phyloP scores from a whole-genome alignment of 2,888 invertebrate genomes.

The Amphipoea oculea region DNA sequence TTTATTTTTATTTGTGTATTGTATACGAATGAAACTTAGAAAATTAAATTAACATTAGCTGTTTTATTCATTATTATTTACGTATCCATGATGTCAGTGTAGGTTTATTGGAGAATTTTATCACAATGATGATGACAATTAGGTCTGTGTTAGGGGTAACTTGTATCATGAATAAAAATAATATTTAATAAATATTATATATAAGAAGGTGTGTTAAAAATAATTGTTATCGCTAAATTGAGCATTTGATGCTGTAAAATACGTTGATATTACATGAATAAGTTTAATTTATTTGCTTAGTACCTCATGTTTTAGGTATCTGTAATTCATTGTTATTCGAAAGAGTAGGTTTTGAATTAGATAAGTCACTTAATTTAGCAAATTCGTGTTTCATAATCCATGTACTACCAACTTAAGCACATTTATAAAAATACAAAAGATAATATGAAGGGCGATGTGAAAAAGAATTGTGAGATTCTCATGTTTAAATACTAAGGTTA shows the following conservation, averaged over 20 bases:
- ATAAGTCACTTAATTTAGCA: constrained; percentile 4
- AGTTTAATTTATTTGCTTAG: constrained; percentile 6
- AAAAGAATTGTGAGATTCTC: not conserved
- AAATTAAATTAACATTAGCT: not conserved
- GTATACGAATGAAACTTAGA: constrained; percentile 13
- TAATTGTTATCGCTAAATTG: constrained; percentile 27
- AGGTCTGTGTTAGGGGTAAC: constrained; percentile 41
- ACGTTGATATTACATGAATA: constrained; percentile 28
- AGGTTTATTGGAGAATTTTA: constrained; percentile 6
- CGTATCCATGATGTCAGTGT: not conserved
- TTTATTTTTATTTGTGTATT: not conserved
- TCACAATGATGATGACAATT: constrained; percentile 9
- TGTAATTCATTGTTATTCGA: constrained; percentile 21
- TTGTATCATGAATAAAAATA: constrained; percentile 17
- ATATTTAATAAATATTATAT: constrained; percentile 24
- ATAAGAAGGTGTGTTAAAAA: constrained; percentile 26
- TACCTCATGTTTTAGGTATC: constrained; percentile 20
- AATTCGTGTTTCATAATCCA: constrained; percentile 7
- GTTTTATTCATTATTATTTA: not conserved
- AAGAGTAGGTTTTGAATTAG: constrained; percentile 15
- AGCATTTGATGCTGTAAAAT: constrained; percentile 58
- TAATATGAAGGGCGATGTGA: not conserved
- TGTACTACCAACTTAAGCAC: not conserved
- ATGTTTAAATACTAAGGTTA: not conserved
- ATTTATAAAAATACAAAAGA: constrained; percentile 3